Conservation (phyloP, 2,113 vertebrate genomes). For the Malaclemys terrapin region DNA sequence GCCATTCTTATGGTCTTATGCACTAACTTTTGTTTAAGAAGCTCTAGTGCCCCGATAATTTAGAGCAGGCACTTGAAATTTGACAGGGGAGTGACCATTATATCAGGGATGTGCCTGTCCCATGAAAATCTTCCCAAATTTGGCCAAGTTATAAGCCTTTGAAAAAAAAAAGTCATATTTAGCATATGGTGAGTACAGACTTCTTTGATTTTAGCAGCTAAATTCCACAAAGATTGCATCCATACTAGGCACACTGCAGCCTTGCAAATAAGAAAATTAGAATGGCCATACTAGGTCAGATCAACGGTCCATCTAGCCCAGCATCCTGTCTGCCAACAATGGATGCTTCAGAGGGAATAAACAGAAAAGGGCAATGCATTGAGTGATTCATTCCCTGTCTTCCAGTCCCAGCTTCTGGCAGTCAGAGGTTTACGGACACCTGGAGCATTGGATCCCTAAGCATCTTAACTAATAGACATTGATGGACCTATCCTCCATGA, state of each 20-base stretch:
- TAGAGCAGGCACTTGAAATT: background rate
- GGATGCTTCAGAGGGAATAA: background rate
- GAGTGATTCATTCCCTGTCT: background rate
- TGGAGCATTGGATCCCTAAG: background rate
- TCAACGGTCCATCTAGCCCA: background rate
- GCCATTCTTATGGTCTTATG: too few species aligned
- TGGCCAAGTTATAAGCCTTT: background rate
- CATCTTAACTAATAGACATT: background rate
- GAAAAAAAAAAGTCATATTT: background rate
- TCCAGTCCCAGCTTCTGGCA: background rate
- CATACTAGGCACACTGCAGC: background rate
- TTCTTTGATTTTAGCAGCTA: background rate
- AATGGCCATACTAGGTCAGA: background rate
- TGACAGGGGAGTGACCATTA: background rate
- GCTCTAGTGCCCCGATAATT: background rate
- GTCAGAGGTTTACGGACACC: background rate
- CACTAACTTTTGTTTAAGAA: background rate
- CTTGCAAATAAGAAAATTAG: background rate
- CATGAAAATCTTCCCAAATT: background rate
- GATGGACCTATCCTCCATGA: background rate
- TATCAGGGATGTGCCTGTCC: background rate
- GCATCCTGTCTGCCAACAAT: background rate
- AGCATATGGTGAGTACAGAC: background rate
- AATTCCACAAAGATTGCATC: background rate
- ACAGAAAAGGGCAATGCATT: background rate